phyloP scores from a whole-genome alignment of 2,113 vertebrate species.

The Macquaria australasica region DNA sequence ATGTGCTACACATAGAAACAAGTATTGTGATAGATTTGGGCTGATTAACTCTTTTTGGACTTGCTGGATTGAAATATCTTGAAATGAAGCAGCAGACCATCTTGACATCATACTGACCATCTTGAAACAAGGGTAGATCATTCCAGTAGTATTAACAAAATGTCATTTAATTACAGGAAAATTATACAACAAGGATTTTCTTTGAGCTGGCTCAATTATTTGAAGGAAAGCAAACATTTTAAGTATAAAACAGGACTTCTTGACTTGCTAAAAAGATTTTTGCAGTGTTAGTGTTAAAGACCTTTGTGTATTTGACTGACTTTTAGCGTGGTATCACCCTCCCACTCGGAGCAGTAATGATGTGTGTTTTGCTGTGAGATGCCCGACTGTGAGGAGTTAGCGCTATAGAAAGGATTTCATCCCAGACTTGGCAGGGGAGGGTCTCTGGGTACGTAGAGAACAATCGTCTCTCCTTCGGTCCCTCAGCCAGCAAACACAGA shows the following conservation, averaged over 20 bases:
- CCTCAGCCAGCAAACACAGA: constrained; percentile 82
- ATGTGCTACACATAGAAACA: background rate
- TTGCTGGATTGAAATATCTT: background rate
- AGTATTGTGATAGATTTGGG: background rate
- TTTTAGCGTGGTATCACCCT: constrained; percentile 62
- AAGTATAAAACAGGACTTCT: background rate
- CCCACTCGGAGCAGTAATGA: constrained; percentile 66
- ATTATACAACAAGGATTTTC: background rate
- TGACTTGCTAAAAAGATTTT: constrained; percentile 15
- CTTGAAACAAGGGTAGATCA: background rate
- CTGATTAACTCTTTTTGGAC: background rate
- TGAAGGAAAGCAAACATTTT: background rate
- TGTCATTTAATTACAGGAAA: background rate
- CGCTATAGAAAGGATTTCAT: constrained; percentile 76
- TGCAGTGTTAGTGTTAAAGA: constrained; percentile 54
- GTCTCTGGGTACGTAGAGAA: constrained; percentile 79
- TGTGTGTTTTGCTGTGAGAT: constrained; percentile 67
- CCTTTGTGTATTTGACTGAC: constrained; percentile 62
- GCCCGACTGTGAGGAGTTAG: constrained; percentile 74
- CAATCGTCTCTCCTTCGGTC: constrained; percentile 78
- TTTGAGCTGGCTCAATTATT: background rate
- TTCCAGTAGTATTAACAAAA: background rate
- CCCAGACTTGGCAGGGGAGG: constrained; percentile 81
- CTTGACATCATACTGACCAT: background rate
- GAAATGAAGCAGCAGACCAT: background rate